Evolutionary conservation across 2,888 invertebrate genomes (phyloP), one percentile per base, ranked within the genome.

Genomic region (Leuctra nigra): DNA sequence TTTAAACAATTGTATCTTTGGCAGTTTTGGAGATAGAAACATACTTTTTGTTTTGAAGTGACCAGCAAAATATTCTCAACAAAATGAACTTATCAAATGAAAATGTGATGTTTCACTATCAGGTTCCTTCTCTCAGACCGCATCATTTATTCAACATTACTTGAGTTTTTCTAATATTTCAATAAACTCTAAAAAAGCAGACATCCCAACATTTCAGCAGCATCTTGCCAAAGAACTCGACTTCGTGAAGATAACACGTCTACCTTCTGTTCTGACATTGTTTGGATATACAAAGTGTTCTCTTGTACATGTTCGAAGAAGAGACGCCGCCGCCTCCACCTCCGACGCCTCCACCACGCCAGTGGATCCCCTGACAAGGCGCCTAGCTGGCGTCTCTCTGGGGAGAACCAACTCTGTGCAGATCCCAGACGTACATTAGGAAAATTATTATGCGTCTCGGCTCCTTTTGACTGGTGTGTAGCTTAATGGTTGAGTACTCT

Each of bases 371-470:
- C 14, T 14, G 9, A 22, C 50, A 35, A n/a, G n/a, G n/a, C n/a
- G n/a, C n/a, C n/a, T n/a, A n/a, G n/a, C n/a, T n/a, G n/a, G n/a
- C n/a, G n/a, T n/a, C n/a, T n/a, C n/a, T n/a, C n/a, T n/a, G n/a
- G n/a, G n/a, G n/a, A n/a, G n/a, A n/a, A n/a, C n/a, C 50, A 50
- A 50, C 50, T 50, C 50, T 50, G 33, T 33, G 50, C 50, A 50
- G 20, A 50, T 29, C 57, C 54, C 57, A 44, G 56, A 50, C 54
- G 56, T 58, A 54, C 60, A 60, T 59, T 59, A 59, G 59, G 57
- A 50, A 59, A 55, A 59, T 59, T 59, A 59, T 59, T 55, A 59
- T 59, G 59, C 59, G 59, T 44, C 56, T 44, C 52, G 52, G 11
- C 38, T 35, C 41, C 52, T 33, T 18, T 22, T 23, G 54, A 38